Percentiles rank a stretch among this genome's conserved stretches.
Evolutionary conservation across 1,140 invertebrate genomes (phyloP).

Genomic region (Listronotus oregonensis): DNA sequence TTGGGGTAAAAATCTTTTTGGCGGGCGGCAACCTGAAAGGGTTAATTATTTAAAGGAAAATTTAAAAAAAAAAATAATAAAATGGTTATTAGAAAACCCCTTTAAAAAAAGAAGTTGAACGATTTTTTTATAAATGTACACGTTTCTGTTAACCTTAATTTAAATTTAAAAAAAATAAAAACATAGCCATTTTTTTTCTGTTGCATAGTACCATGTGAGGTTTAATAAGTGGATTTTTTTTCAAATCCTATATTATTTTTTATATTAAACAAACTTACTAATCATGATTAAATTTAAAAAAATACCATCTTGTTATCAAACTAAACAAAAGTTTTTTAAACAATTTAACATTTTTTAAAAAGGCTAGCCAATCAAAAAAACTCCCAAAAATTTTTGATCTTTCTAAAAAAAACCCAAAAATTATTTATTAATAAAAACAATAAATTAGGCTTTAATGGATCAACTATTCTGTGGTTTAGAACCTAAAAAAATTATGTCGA

Average conservation of each 20-base stretch:
- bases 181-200: no score
- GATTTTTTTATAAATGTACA: no score
- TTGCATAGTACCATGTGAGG: no score
- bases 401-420: not conserved
- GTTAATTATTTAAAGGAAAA: not conserved
- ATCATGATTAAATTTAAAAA: not conserved
- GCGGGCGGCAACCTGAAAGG: slow-evolving; percentile 64
- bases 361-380: slow-evolving; percentile 4
- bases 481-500: not conserved
- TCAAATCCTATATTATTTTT: not conserved
- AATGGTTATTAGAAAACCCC: no score
- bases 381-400: not conserved
- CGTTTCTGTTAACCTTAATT: no score
- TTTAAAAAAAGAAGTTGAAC: no score
- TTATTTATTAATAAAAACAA: no score
- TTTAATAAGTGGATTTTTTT: not conserved
- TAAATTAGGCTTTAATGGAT: no score
- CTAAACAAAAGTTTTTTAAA: slow-evolving; percentile 2
- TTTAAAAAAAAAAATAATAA: not conserved
- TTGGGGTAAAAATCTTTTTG: slow-evolving; percentile 65
- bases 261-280: not conserved
- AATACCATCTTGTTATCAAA: not conserved
- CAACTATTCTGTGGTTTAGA: not conserved
- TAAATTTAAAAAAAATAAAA: no score
- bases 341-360: slow-evolving; percentile 6